Conservation (phyloP, 2,888 invertebrate genomes). For the Drosophila atripex region DNA sequence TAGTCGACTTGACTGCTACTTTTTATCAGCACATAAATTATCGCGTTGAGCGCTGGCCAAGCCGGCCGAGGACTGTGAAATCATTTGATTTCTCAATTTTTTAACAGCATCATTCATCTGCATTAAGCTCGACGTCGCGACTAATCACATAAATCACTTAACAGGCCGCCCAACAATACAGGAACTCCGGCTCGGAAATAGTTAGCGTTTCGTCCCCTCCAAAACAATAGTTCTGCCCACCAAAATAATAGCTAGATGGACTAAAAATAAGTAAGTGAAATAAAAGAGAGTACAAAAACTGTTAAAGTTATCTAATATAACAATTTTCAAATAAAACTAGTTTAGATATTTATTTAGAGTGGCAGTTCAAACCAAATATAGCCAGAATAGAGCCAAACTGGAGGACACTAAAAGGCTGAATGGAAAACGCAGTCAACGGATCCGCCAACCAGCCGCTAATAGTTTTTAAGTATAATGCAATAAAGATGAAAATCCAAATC, state of each 20-base stretch:
- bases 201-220: constrained; percentile 4
- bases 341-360: constrained; percentile 20
- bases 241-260: constrained; percentile 1
- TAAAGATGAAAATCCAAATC: constrained; percentile 79
- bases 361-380: neutral
- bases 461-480: constrained; percentile 81
- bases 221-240: constrained; percentile 41
- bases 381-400: neutral
- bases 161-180: constrained; percentile 47
- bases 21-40: constrained; percentile 50
- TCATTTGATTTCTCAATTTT: constrained; percentile 40
- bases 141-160: constrained; percentile 63
- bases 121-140: constrained; percentile 11
- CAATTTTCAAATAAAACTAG: too few relatives aligned
- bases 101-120: constrained; percentile 34
- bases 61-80: constrained; percentile 28
- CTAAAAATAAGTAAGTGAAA: neutral
- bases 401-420: neutral
- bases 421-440: constrained; percentile 3
- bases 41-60: constrained; percentile 12
- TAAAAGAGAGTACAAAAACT: too few relatives aligned
- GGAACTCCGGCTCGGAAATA: constrained; percentile 36
- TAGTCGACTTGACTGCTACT: constrained; percentile 52
- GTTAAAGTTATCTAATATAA: too few relatives aligned
- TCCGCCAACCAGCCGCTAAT: constrained; percentile 63